These are phyloP conservation scores for Syngnathus rostellatus DNA, from an alignment of 2,797 vertebrate genomes.

Conservation along the genomic window DNA sequence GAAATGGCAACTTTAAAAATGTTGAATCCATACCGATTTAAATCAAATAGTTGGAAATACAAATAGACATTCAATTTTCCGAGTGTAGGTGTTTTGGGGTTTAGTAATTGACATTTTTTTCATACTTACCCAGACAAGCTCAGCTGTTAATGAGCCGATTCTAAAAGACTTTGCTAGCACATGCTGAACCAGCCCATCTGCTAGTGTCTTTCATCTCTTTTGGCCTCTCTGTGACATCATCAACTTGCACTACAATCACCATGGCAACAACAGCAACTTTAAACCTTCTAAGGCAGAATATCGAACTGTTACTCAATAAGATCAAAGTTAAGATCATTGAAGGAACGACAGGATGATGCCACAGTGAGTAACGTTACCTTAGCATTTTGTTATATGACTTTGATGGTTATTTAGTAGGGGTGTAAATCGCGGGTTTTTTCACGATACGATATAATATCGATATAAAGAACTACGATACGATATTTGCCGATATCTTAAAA, in stretches of 20 bases:
- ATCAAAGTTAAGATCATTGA: background rate
- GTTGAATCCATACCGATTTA: too few species aligned
- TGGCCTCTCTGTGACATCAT: slow-evolving; percentile 5
- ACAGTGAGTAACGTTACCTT: background rate
- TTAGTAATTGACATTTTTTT: too few species aligned
- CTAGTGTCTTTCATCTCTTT: slow-evolving; percentile 1
- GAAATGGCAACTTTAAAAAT: too few species aligned
- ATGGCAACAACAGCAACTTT: background rate
- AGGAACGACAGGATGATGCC: background rate
- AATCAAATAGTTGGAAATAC: too few species aligned
- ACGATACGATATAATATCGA: too few species aligned
- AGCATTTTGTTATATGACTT: background rate
- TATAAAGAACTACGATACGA: too few species aligned
- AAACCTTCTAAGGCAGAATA: background rate
- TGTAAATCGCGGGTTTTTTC: too few species aligned
- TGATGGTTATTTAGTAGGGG: background rate
- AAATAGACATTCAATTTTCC: too few species aligned
- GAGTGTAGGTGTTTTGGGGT: too few species aligned
- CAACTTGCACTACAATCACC: background rate
- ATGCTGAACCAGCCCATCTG: background rate
- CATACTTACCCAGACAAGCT: background rate
- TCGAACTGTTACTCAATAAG: background rate
- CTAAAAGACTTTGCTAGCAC: background rate
- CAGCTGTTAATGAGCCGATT: background rate
- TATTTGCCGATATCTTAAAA: too few species aligned